Evolutionary conservation across 2,888 invertebrate species (phyloP).

Genomic region (Dexiosoma caninum): DNA sequence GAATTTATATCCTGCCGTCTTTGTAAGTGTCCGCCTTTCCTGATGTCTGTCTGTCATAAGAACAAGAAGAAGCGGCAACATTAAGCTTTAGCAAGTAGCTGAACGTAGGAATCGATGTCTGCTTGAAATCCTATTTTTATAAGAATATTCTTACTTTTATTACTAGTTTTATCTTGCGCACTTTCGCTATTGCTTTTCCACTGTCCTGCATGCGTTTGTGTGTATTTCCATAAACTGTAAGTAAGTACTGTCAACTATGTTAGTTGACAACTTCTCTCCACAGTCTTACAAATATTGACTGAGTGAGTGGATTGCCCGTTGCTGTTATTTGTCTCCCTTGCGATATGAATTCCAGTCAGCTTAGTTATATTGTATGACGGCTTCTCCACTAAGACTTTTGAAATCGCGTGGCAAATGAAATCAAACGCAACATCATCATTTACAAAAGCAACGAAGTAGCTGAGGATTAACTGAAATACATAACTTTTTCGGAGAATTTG

Average conservation of each 20-base stretch:
- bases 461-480: not conserved
- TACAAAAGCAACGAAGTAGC: not conserved
- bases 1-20: no score
- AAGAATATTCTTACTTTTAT: not conserved
- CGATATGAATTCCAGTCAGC: constrained; percentile 38
- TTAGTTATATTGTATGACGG: constrained; percentile 36
- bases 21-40: no score
- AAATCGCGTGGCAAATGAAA: constrained; percentile 38
- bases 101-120: not conserved
- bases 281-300: constrained; percentile 52
- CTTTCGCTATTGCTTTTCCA: not conserved
- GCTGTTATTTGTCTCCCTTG: constrained; percentile 39
- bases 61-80: no score
- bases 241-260: constrained; percentile 46
- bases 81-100: not conserved
- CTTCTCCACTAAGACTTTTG: constrained; percentile 41
- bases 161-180: constrained; percentile 16
- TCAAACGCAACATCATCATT: constrained; percentile 21
- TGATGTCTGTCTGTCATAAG: no score
- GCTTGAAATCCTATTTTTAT: not conserved
- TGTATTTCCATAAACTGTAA: not conserved
- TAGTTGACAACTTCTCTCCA: constrained; percentile 56
- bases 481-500: constrained; percentile 20
- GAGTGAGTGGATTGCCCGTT: constrained; percentile 44
- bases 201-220: not conserved